Conservation (phyloP, 37 sponge, comb jelly and placozoan genomes). For the Hexactinellida sp. region DNA sequence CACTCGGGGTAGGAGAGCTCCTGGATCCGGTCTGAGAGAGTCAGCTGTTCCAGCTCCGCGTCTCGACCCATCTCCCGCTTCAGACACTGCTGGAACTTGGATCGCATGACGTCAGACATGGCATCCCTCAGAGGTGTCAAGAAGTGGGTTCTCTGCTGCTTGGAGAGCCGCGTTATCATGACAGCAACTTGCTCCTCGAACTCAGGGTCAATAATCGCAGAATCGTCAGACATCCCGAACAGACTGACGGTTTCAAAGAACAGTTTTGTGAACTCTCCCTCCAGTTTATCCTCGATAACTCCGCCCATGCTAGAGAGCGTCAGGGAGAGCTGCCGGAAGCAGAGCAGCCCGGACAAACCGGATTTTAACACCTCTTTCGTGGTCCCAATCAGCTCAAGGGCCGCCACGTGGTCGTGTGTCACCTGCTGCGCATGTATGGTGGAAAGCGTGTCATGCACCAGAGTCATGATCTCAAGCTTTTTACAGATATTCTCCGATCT, state of each 20-base stretch:
- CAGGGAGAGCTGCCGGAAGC: constrained; percentile 50
- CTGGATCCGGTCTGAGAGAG: neutral
- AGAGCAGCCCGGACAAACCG: constrained; percentile 70
- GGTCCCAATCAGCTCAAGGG: constrained; percentile 84
- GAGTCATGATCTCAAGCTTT: constrained; percentile 60
- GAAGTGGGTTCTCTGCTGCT: constrained; percentile 60
- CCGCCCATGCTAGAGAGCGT: constrained; percentile 41
- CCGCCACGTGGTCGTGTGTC: constrained; percentile 82
- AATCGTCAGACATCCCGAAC: neutral
- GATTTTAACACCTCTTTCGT: constrained; percentile 78
- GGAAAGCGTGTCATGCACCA: constrained; percentile 86
- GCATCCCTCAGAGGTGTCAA: constrained; percentile 45
- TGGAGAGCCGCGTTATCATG: constrained; percentile 52
- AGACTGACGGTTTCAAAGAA: neutral
- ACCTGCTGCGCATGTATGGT: constrained; percentile 87
- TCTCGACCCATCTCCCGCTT: neutral
- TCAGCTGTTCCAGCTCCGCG: neutral
- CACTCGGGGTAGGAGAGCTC: neutral
- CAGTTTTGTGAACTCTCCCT: constrained; percentile 72
- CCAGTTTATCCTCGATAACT: constrained; percentile 82
- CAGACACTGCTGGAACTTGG: neutral
- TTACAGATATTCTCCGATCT: constrained; percentile 14
- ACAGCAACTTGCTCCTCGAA: constrained; percentile 50
- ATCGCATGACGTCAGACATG: neutral
- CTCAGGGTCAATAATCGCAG: neutral